Evolutionary conservation across 2,888 invertebrate genomes (phyloP).

Genomic region (Microctonus brassicae): DNA sequence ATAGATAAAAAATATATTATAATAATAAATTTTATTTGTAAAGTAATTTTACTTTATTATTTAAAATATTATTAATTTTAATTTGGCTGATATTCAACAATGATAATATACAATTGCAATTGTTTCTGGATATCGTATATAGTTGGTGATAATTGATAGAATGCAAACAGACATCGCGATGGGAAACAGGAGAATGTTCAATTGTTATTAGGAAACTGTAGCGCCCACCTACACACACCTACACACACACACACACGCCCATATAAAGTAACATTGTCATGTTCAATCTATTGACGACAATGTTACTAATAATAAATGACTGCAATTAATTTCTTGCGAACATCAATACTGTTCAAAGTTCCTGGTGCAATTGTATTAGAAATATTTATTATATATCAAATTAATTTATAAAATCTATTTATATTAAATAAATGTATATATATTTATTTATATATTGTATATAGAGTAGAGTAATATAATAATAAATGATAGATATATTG

Average conservation of each 20-base stretch:
- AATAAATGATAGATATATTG: not conserved
- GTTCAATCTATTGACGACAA: not conserved
- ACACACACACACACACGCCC: not conserved
- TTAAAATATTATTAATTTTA: not conserved
- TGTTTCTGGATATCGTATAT: not conserved
- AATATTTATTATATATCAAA: not conserved
- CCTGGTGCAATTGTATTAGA: not conserved
- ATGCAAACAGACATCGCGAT: not conserved
- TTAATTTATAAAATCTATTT: not conserved
- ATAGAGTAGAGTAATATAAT: not conserved
- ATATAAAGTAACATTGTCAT: not conserved
- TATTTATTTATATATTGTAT: too few relatives aligned
- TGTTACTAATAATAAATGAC: not conserved
- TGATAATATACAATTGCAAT: not conserved
- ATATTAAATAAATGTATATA: too few relatives aligned
- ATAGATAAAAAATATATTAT: too few relatives aligned
- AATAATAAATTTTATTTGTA: not conserved
- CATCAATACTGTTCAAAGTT: not conserved
- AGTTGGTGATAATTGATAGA: conserved; percentile 1
- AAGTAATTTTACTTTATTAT: too few relatives aligned
- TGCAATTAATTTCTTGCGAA: not conserved
- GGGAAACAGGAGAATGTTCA: not conserved
- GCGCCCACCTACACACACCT: not conserved
- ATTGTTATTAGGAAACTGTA: not conserved
- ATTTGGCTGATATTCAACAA: not conserved